phyloP scores from a whole-genome alignment of 23 tunicate genomes.

The Phallusia fumigata region DNA sequence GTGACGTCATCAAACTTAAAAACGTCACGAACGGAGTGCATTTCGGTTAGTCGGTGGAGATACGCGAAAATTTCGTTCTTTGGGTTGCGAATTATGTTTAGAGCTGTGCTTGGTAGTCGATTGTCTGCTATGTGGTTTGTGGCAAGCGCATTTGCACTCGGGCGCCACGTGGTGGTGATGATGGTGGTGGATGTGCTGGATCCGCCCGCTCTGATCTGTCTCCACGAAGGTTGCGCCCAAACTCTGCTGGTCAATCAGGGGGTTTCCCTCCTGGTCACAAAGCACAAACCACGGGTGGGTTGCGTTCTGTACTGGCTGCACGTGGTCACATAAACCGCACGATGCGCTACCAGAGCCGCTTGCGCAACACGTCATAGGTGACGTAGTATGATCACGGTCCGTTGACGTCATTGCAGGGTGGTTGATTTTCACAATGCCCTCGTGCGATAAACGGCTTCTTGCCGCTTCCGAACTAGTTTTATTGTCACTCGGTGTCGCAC shows the following conservation, averaged over 20 bases:
- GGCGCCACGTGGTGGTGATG: slow-evolving; percentile 30
- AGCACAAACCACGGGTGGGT: slow-evolving; percentile 10
- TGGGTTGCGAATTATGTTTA: too few relatives aligned
- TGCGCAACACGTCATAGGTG: not conserved
- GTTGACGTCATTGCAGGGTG: not conserved
- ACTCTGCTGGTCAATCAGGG: not conserved
- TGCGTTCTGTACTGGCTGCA: not conserved
- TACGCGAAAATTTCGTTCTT: slow-evolving; percentile 1
- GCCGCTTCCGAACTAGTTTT: not conserved
- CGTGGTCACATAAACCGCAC: not conserved
- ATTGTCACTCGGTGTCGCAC: not conserved
- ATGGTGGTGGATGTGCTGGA: slow-evolving; percentile 45
- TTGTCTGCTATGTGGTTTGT: not conserved
- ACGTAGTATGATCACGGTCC: not conserved
- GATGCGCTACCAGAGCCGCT: not conserved
- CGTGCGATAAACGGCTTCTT: not conserved
- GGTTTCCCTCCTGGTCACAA: slow-evolving; percentile 12
- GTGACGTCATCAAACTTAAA: too few relatives aligned
- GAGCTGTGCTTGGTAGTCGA: not conserved
- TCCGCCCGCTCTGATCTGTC: not conserved
- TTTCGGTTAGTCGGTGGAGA: slow-evolving; percentile 10
- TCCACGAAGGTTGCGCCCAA: not conserved
- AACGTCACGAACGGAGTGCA: not conserved
- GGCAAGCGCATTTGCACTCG: slow-evolving; percentile 22
- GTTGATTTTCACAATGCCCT: not conserved